Conservation (phyloP, 2,797 vertebrate species). For the Graptemys geographica region DNA sequence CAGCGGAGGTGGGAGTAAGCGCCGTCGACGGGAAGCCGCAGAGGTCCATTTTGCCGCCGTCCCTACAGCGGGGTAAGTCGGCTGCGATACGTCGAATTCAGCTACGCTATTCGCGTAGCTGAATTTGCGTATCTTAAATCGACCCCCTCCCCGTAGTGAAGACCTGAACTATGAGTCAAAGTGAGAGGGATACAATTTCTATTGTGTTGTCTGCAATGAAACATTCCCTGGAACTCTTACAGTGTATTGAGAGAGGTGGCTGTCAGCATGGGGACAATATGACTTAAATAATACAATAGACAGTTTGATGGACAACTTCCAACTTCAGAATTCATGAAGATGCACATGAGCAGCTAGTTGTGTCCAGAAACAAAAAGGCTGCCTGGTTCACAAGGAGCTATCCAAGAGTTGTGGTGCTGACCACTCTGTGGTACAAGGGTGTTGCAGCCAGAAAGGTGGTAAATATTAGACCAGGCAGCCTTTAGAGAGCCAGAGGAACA, state of each 20-base stretch:
- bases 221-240: background rate
- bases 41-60: too few relatives aligned
- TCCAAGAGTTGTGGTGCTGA: background rate
- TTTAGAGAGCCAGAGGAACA: background rate
- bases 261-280: background rate
- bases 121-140: too few relatives aligned
- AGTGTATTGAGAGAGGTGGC: background rate
- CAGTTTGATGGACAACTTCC: background rate
- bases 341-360: background rate
- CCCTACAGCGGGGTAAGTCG: too few relatives aligned
- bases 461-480: background rate
- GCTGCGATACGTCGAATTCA: too few relatives aligned
- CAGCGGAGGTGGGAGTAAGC: too few relatives aligned
- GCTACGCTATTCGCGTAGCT: too few relatives aligned
- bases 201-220: background rate
- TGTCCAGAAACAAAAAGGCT: conserved; percentile 10
- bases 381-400: background rate
- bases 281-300: background rate
- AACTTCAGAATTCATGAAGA: background rate
- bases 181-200: background rate
- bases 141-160: too few relatives aligned
- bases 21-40: too few relatives aligned
- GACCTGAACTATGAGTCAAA: background rate
- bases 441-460: background rate
- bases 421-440: background rate